Evolutionary conservation across 2,888 invertebrate species (phyloP).

Genomic region (Coelogynopora nodosa): DNA sequence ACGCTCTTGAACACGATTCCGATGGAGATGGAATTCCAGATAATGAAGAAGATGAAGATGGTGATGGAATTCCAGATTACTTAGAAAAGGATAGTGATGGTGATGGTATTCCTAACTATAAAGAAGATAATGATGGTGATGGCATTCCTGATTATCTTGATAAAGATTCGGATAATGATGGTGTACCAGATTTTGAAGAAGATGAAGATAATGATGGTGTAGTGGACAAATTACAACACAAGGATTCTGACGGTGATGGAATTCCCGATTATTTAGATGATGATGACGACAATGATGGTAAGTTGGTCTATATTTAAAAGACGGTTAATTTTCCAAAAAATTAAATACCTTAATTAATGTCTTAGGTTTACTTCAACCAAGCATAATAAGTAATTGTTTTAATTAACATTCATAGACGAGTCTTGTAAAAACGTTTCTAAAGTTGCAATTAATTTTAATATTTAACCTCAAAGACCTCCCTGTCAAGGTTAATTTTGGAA

Average conservation of each 20-base stretch:
- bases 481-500: too few species aligned
- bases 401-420: too few species aligned
- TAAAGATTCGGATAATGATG: constrained; percentile 51
- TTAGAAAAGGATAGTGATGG: constrained; percentile 48
- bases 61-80: constrained; percentile 51
- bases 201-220: constrained; percentile 54
- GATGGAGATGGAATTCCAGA: constrained; percentile 55
- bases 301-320: too few species aligned
- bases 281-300: constrained; percentile 52
- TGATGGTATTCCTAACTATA: constrained; percentile 55
- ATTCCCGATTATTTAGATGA: constrained; percentile 47
- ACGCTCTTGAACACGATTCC: constrained; percentile 52
- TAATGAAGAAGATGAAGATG: constrained; percentile 49
- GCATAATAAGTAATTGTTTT: too few species aligned
- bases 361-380: too few species aligned
- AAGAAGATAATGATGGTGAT: constrained; percentile 53
- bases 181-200: constrained; percentile 53
- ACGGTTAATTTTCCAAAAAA: too few species aligned
- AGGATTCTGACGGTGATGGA: constrained; percentile 50
- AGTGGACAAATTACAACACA: constrained; percentile 51
- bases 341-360: too few species aligned
- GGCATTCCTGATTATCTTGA: constrained; percentile 51
- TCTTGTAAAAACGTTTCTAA: too few species aligned
- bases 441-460: too few species aligned
- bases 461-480: too few species aligned